These are phyloP conservation scores for Eulemur albifrons DNA, from an alignment of 2,797 vertebrate genomes.

Conservation along the genomic window DNA sequence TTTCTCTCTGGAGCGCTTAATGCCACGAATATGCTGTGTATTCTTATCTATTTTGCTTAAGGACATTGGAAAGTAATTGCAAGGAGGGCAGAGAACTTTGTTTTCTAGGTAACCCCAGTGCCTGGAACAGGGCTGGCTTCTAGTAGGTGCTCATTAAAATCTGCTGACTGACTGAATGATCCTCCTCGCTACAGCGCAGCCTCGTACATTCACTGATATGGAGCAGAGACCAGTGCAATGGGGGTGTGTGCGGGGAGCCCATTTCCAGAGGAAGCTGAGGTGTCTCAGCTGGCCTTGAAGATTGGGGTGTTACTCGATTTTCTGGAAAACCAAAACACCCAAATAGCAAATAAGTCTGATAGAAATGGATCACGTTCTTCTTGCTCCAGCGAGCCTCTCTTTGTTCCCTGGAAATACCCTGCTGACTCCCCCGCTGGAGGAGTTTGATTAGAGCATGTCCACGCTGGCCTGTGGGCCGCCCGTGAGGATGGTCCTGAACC, in stretches of 20 bases:
- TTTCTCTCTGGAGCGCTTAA: background rate
- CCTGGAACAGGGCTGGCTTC: background rate
- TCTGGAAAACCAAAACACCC: background rate
- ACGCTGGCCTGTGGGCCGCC: no score
- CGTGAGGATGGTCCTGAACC: background rate
- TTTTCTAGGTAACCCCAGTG: background rate
- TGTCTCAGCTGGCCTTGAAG: background rate
- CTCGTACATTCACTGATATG: background rate
- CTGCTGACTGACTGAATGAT: background rate
- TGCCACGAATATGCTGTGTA: background rate
- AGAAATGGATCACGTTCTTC: background rate
- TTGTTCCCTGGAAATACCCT: background rate
- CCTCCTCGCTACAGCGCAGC: fast-evolving
- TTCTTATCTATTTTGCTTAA: background rate
- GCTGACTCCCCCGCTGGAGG: background rate
- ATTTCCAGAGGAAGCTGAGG: background rate
- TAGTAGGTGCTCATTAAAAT: background rate
- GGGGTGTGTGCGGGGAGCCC: no score
- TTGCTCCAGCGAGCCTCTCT: background rate
- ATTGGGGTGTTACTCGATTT: background rate
- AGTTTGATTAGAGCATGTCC: background rate
- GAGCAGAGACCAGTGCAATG: background rate
- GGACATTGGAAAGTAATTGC: background rate
- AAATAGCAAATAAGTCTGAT: background rate
- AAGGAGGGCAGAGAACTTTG: background rate